A percentile compares a stretch with the other conserved stretches of the same genome.
phyloP scores from a whole-genome alignment of 2,113 vertebrate species.

The Leucoraja erinaceus region DNA sequence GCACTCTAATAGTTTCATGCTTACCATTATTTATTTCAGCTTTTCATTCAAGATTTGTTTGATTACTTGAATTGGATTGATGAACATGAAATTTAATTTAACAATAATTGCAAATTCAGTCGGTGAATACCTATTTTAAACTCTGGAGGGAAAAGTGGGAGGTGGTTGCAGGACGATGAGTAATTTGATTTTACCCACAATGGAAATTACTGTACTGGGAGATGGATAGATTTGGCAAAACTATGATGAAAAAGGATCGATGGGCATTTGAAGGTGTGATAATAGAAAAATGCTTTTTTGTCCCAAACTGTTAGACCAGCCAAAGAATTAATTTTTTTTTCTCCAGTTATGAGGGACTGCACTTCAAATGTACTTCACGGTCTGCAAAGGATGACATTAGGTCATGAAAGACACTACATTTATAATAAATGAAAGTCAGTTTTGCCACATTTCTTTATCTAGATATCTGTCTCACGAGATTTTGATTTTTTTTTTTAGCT shows the following conservation, averaged over 20 bases:
- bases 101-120: not conserved
- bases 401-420: too few relatives aligned
- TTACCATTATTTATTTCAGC: too few relatives aligned
- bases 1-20: too few relatives aligned
- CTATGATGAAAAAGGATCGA: not conserved
- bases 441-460: not conserved
- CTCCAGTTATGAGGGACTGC: not conserved
- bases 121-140: not conserved
- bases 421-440: too few relatives aligned
- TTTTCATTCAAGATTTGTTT: too few relatives aligned
- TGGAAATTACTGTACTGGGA: not conserved
- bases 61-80: too few relatives aligned
- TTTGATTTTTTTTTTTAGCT: not conserved
- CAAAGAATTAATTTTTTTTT: not conserved
- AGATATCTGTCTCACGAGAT: not conserved
- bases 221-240: not conserved
- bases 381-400: too few relatives aligned
- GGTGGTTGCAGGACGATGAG: not conserved
- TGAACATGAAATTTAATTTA: not conserved
- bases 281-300: not conserved
- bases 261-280: not conserved
- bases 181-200: not conserved
- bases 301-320: not conserved
- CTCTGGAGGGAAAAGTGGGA: not conserved
- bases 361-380: too few relatives aligned